Percentiles rank a stretch among this genome's conserved stretches.
These are phyloP conservation scores for Cantharis rufa DNA, from an alignment of 2,888 invertebrate genomes.

Conservation along the genomic window DNA sequence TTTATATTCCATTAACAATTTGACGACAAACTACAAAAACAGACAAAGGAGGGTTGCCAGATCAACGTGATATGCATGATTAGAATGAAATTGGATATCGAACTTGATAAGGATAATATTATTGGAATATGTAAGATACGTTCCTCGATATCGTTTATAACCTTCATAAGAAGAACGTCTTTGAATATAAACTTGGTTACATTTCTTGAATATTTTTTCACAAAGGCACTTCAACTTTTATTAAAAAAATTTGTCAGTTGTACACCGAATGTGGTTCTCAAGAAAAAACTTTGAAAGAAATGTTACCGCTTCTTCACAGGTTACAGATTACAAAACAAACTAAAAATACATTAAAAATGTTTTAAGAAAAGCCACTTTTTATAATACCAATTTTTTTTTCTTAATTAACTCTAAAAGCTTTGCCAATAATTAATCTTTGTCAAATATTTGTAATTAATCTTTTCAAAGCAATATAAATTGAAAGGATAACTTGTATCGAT, in stretches of 20 bases:
- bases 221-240: not conserved
- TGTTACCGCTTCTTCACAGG: not conserved
- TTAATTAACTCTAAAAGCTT: not conserved
- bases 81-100: not conserved
- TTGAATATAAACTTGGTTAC: not conserved
- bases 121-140: not conserved
- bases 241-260: not conserved
- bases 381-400: not conserved
- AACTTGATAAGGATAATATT: not conserved
- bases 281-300: not conserved
- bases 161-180: not conserved
- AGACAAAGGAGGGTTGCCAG: not conserved
- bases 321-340: not conserved
- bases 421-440: conserved; percentile 8
- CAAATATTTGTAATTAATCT: conserved; percentile 17
- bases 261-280: not conserved
- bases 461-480: conserved; percentile 4
- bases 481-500: conserved; percentile 6
- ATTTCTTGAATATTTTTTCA: not conserved
- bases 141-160: not conserved
- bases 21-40: not conserved
- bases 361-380: not conserved
- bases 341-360: not conserved
- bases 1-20: not conserved
- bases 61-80: not conserved